Conservation (phyloP, 2,797 vertebrate species). For the Oreochromis grahami region DNA sequence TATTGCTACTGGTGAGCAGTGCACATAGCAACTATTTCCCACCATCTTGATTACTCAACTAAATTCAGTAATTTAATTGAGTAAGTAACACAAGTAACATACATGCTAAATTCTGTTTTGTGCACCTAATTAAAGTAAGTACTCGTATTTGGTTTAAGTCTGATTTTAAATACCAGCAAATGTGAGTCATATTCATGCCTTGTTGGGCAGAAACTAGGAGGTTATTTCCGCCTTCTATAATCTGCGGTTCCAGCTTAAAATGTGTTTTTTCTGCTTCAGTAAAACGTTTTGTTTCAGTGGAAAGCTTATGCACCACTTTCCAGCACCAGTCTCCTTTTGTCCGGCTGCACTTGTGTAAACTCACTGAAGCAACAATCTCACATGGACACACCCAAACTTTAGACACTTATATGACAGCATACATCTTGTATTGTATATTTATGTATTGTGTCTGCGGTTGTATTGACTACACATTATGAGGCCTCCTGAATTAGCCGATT, state of each 20-base stretch:
- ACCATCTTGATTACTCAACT: background rate
- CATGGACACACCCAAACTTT: background rate
- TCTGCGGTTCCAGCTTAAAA: background rate
- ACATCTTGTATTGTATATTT: background rate
- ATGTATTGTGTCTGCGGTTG: background rate
- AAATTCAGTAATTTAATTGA: background rate
- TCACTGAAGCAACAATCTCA: background rate
- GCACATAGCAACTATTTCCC: background rate
- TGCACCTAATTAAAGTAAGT: background rate
- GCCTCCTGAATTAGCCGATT: background rate
- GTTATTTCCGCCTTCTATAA: background rate
- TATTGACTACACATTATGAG: background rate
- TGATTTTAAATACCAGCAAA: background rate
- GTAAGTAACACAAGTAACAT: background rate
- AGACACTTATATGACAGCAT: background rate
- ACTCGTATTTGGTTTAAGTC: background rate
- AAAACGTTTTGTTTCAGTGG: background rate
- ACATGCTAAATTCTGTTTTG: background rate
- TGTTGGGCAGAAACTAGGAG: background rate
- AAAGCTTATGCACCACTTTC: background rate
- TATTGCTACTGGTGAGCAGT: background rate
- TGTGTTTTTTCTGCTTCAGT: background rate
- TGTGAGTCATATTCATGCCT: background rate
- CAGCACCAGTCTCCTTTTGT: background rate
- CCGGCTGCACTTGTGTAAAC: background rate